Conservation (phyloP, 2,888 invertebrate genomes). For the Arrhopalites spinosus region DNA sequence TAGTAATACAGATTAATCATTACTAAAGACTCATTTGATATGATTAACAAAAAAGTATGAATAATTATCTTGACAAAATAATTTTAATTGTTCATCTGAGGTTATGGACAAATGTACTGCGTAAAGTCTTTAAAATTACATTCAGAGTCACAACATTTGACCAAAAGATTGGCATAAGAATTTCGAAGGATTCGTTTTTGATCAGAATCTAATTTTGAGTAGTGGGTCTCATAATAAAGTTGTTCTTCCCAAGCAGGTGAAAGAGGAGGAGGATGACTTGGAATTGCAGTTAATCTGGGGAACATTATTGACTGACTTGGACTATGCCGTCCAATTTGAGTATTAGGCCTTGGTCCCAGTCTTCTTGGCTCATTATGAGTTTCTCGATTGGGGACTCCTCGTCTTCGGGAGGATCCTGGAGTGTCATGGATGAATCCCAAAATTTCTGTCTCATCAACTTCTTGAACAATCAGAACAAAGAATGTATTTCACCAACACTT, state of each 20-base stretch:
- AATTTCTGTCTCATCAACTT: neutral
- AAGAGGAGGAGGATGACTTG: neutral
- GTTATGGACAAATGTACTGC: neutral
- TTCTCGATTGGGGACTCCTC: no score
- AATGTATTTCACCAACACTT: neutral
- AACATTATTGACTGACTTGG: neutral
- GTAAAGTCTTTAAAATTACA: constrained; percentile 2
- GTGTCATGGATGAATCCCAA: neutral
- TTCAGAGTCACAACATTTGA: neutral
- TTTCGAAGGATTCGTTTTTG: constrained; percentile 4
- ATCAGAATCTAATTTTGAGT: neutral
- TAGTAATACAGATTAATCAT: no score
- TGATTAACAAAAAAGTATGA: no score
- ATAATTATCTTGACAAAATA: no score
- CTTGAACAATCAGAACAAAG: neutral
- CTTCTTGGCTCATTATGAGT: no score
- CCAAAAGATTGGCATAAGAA: neutral
- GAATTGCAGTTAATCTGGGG: no score
- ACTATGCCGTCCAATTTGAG: no score
- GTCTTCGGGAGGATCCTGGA: neutral
- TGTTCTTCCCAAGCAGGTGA: neutral
- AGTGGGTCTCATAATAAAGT: neutral
- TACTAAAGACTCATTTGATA: no score
- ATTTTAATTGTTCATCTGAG: no score
- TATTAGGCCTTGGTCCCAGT: no score